A percentile compares a stretch with the other conserved stretches of the same genome.
phyloP scores from a whole-genome alignment of 23 tunicate species.

The Trididemnum miniatum region DNA sequence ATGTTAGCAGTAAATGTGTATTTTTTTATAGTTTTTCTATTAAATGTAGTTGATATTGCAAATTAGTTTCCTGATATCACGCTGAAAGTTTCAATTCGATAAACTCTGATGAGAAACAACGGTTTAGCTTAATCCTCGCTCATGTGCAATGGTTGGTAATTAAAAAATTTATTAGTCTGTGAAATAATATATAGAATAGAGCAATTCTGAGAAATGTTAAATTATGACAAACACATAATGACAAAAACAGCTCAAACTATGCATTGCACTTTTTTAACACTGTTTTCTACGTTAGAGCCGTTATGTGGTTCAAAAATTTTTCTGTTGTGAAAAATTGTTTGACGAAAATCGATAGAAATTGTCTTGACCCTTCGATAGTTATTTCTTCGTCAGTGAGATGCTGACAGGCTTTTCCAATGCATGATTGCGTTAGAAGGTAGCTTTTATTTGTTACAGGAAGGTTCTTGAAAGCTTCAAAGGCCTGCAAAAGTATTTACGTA shows the following conservation, averaged over 20 bases:
- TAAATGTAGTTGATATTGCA: neutral
- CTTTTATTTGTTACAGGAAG: conserved; percentile 38
- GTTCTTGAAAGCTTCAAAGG: conserved; percentile 43
- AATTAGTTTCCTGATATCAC: neutral
- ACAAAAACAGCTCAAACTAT: too few relatives aligned
- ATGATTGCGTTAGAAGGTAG: neutral
- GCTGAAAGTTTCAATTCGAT: neutral
- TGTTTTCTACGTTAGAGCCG: too few relatives aligned
- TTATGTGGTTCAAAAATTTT: neutral
- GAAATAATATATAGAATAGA: too few relatives aligned
- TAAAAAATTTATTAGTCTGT: too few relatives aligned
- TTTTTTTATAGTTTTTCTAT: neutral
- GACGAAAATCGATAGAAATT: conserved; percentile 15
- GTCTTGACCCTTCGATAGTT: neutral
- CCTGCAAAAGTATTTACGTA: conserved; percentile 10
- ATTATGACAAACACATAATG: too few relatives aligned
- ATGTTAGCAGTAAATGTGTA: neutral
- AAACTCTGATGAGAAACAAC: too few relatives aligned
- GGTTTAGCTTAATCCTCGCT: too few relatives aligned
- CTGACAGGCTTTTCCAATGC: conserved; percentile 26
- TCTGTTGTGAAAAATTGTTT: conserved; percentile 8
- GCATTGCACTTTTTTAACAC: too few relatives aligned
- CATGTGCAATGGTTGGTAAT: too few relatives aligned
- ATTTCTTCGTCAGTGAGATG: neutral
- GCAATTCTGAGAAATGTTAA: too few relatives aligned